phyloP scores from a whole-genome alignment of 2,888 invertebrate species.

The Zhuqinia jingwanae region DNA sequence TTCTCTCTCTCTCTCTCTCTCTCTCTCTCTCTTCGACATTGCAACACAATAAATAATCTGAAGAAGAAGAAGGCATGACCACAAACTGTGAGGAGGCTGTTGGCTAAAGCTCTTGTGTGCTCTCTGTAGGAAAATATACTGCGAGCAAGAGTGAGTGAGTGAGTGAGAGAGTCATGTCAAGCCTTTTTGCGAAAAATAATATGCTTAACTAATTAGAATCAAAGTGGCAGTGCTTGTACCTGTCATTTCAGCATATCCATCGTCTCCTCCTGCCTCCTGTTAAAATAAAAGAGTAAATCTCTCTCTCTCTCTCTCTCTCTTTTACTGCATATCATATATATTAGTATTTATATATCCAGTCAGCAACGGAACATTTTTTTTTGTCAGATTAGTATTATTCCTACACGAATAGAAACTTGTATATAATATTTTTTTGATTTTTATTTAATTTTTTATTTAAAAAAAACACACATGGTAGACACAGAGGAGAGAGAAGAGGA shows the following conservation, averaged over 20 bases:
- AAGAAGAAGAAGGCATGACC: conserved; percentile 49
- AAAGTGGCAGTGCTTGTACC: conserved; percentile 73
- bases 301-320: not conserved
- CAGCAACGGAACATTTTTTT: conserved; percentile 24
- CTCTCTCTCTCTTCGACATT: too few species aligned
- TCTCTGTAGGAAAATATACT: conserved; percentile 29
- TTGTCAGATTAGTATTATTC: not conserved
- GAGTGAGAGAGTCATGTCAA: conserved; percentile 51
- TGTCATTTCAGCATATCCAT: conserved; percentile 67
- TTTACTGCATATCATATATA: conserved; percentile 20
- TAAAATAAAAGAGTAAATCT: conserved; percentile 15
- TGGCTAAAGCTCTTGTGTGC: conserved; percentile 8
- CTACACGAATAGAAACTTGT: not conserved
- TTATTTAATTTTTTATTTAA: conserved; percentile 29
- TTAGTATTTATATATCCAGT: conserved; percentile 23
- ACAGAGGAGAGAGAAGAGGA: conserved; percentile 1
- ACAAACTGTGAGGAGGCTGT: conserved; percentile 71
- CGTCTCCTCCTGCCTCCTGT: conserved; percentile 51
- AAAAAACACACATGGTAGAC: not conserved
- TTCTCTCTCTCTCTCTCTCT: too few species aligned
- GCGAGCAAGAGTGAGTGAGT: conserved; percentile 18
- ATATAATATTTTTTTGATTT: not conserved
- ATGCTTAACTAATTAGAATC: conserved; percentile 71
- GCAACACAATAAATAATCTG: conserved; percentile 53
- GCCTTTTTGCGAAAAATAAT: conserved; percentile 67